Evolutionary conservation across 2,113 vertebrate species (phyloP).

Genomic region (Chamaetylas fuelleborni): DNA sequence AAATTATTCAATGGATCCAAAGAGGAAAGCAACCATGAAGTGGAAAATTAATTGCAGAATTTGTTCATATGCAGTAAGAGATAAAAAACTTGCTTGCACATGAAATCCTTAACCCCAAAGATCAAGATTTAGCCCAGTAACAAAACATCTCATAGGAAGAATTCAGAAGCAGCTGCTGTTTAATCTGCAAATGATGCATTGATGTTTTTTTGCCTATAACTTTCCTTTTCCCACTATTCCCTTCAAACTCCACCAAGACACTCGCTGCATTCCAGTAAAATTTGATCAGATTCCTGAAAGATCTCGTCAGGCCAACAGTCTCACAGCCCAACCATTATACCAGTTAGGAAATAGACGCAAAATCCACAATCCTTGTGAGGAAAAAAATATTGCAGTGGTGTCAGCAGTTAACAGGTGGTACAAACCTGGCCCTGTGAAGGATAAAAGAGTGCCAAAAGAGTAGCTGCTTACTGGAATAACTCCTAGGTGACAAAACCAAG

Average conservation of each 20-base stretch:
- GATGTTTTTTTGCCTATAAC: fast-evolving
- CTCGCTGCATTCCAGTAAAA: background rate
- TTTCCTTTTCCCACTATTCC: background rate
- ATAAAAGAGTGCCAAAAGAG: background rate
- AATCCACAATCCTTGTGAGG: background rate
- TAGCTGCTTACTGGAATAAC: background rate
- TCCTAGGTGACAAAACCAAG: background rate
- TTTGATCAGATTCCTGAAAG: background rate
- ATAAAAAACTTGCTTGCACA: background rate
- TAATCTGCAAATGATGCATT: background rate
- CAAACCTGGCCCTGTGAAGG: background rate
- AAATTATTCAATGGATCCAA: background rate
- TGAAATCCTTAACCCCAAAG: background rate
- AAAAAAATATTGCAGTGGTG: background rate
- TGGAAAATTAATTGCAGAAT: background rate
- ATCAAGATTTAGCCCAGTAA: background rate
- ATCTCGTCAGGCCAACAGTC: background rate
- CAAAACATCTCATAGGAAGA: background rate
- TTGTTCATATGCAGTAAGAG: background rate
- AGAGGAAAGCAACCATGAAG: background rate
- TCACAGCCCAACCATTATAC: background rate
- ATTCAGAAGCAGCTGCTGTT: background rate
- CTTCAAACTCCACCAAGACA: background rate
- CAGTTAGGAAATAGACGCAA: background rate
- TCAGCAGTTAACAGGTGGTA: background rate